Percentiles rank a stretch among this genome's conserved stretches.
Evolutionary conservation across 2,113 vertebrate genomes (phyloP).

Genomic region (Alces alces): DNA sequence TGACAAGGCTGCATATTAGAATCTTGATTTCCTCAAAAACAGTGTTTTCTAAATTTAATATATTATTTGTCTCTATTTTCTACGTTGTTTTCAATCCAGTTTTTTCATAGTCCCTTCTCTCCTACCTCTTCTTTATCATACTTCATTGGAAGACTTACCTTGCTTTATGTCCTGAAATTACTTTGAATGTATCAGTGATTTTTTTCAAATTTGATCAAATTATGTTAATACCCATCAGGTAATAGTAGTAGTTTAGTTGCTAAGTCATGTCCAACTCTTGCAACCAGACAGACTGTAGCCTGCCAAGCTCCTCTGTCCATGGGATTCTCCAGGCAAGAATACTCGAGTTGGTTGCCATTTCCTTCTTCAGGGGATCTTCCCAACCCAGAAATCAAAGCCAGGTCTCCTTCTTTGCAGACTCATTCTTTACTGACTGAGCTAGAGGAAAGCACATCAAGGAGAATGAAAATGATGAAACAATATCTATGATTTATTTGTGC

Average conservation of each 20-base stretch:
- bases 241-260: not conserved
- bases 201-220: not conserved
- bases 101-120: not conserved
- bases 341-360: not conserved
- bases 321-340: not conserved
- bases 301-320: not conserved
- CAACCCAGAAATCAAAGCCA: not conserved
- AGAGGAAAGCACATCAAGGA: not conserved
- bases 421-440: not conserved
- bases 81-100: not conserved
- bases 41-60: not conserved
- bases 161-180: not conserved
- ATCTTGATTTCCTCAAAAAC: not conserved
- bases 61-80: not conserved
- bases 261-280: not conserved
- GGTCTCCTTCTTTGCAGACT: not conserved
- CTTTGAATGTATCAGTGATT: not conserved
- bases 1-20: not conserved
- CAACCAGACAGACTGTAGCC: fast-evolving
- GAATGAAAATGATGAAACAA: not conserved
- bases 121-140: not conserved
- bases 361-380: not conserved
- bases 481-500: not conserved
- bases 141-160: not conserved
- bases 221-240: not conserved